Evolutionary conservation across 2,797 vertebrate species (phyloP).

Genomic region (Siniperca undulata): DNA sequence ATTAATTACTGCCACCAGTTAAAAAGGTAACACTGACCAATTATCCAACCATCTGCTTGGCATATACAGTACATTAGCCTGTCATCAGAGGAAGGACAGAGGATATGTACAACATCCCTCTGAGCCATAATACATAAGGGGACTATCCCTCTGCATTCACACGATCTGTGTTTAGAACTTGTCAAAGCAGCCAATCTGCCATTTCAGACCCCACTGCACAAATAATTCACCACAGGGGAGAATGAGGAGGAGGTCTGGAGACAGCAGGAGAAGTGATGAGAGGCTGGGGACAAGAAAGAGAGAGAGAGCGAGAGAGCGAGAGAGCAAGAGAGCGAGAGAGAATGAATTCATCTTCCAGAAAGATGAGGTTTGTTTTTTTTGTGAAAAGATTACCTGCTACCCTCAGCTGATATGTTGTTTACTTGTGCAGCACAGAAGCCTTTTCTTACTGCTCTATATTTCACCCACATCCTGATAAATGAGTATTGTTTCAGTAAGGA

Average conservation of each 20-base stretch:
- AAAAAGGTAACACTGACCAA: slow-evolving; percentile 68
- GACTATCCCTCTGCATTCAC: slow-evolving; percentile 1
- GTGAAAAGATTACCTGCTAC: slow-evolving; percentile 44
- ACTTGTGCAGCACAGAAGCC: slow-evolving; percentile 5
- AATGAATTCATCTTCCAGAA: slow-evolving; percentile 47
- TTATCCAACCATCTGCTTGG: slow-evolving; percentile 71
- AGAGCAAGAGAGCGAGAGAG: background rate
- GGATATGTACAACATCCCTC: slow-evolving; percentile 14
- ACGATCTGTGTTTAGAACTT: slow-evolving; percentile 51
- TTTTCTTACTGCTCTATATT: background rate
- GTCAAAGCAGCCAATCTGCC: slow-evolving; percentile 64
- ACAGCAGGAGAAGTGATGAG: slow-evolving; percentile 43
- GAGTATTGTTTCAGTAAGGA: background rate
- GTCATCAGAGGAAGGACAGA: slow-evolving; percentile 40
- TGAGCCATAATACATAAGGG: slow-evolving; percentile 28
- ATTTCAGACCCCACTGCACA: slow-evolving; percentile 39
- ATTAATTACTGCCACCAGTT: slow-evolving; percentile 63
- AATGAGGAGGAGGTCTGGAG: slow-evolving; percentile 30
- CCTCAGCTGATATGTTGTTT: slow-evolving; percentile 38
- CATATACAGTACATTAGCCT: slow-evolving; percentile 44
- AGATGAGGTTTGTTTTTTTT: slow-evolving; percentile 46
- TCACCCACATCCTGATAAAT: slow-evolving; percentile 20
- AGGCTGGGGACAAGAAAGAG: background rate
- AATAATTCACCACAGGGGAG: slow-evolving; percentile 52
- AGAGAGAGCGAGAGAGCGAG: background rate